Base-by-base conservation (phyloP, 2,888 invertebrate genomes). In the Acrocyrtus sp. region DNA sequence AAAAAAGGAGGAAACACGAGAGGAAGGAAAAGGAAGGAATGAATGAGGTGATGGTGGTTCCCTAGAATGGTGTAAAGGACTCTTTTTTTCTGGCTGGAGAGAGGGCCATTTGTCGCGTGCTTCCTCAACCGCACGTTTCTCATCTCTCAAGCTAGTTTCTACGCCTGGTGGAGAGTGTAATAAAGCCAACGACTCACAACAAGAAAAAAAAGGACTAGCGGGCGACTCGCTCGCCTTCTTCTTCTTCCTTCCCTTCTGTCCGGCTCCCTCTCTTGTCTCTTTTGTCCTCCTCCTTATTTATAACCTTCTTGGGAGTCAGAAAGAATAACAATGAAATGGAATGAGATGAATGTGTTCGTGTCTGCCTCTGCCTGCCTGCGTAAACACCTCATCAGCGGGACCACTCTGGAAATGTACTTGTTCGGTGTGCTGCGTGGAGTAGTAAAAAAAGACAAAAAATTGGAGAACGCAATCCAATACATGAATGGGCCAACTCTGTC, bases 41-140 rank as follows among this genome's bases (percentile, higher is more conserved):
- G 45, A 66, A 48, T 34, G 34, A 34, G 34, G 34, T 34, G 34
- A 34, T 34, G 34, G 34, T 34, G 34, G 34, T 12, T 34, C 34
- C 12, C 34, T 34, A n/a, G 27, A 56, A 27, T 21, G 21, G 57
- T 27, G 57, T 48, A 41, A 58, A 57, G 58, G 43, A 57, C 34
- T 58, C 50, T 17, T 67, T 43, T 2, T 34, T 34, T 34, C 34
- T 15, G n/a, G n/a, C n/a, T n/a, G n/a, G n/a, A n/a, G n/a, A n/a
- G 29, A 60, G 51, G 47, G 45, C 53, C 62, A 62, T 70, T 62
- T 70, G 69, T 70, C 69, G 69, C 69, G 69, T 70, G 69, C 69
- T 62, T 50, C 57, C 50, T 69, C 61, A 61, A 69, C 61, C 61
- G 54, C 60, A 62, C 61, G 60, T 62, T 62, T 51, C 41, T 12